These are phyloP conservation scores for Marisa cornuarietis DNA, from an alignment of 1,140 invertebrate species.

Conservation along the genomic window DNA sequence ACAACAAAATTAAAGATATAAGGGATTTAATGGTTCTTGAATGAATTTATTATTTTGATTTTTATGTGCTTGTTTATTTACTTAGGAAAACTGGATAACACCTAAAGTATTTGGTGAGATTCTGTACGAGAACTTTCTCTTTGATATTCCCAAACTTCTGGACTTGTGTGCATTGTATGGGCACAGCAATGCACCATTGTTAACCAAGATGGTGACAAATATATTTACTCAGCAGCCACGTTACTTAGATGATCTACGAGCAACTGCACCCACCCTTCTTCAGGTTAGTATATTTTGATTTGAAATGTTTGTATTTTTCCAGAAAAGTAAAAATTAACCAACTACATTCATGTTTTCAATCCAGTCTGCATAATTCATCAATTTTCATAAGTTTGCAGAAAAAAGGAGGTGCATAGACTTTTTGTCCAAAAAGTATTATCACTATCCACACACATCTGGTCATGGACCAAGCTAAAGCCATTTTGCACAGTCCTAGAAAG, in stretches of 20 bases:
- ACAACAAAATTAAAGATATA: too few species aligned
- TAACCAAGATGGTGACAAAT: slow-evolving; percentile 74
- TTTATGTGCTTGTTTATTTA: slow-evolving; percentile 34
- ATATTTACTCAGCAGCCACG: slow-evolving; percentile 77
- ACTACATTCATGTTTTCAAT: too few species aligned
- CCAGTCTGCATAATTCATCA: too few species aligned
- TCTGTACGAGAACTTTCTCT: slow-evolving; percentile 82
- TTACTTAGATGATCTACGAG: slow-evolving; percentile 76
- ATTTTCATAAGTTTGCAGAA: too few species aligned
- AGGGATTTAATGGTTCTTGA: too few species aligned
- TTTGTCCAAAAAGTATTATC: too few species aligned
- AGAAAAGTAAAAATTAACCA: too few species aligned
- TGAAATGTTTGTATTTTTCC: too few species aligned
- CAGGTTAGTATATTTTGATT: slow-evolving; percentile 44
- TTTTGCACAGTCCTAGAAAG: too few species aligned
- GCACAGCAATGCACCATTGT: slow-evolving; percentile 71
- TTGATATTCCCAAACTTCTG: slow-evolving; percentile 83
- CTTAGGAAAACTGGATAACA: slow-evolving; percentile 73
- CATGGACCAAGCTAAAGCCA: too few species aligned
- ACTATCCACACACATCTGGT: too few species aligned
- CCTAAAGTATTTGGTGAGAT: slow-evolving; percentile 75
- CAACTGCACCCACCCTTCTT: slow-evolving; percentile 67
- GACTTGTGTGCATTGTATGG: slow-evolving; percentile 82
- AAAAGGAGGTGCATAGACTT: too few species aligned
- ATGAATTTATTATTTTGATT: not conserved